Percentiles rank a stretch among this genome's conserved stretches.
phyloP scores from a whole-genome alignment of 2,888 invertebrate genomes.

The Tholera decimalis region DNA sequence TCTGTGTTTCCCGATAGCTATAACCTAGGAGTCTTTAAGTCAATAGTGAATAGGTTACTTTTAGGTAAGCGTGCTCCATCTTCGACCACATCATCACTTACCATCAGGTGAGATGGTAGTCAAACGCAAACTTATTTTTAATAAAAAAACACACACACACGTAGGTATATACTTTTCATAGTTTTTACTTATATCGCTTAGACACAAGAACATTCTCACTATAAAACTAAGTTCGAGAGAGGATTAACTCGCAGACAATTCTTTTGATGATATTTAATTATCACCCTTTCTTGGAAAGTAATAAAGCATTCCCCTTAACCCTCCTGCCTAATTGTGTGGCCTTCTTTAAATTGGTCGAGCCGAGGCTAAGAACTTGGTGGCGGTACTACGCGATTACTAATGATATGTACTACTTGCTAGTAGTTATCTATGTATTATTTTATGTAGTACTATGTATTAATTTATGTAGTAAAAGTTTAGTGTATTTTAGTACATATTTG shows the following conservation, averaged over 20 bases:
- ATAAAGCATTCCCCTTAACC: constrained; percentile 26
- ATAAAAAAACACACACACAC: too few species aligned
- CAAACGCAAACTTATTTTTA: too few species aligned
- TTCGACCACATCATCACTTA: too few species aligned
- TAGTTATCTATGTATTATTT: not conserved
- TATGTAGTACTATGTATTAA: not conserved
- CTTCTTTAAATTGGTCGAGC: constrained; percentile 47
- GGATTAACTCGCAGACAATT: not conserved
- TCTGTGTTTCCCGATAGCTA: too few species aligned
- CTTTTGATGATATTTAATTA: not conserved
- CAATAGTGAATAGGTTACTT: too few species aligned
- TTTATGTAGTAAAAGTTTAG: not conserved
- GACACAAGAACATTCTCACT: too few species aligned
- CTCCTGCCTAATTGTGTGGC: constrained; percentile 51
- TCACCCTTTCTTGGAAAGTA: not conserved
- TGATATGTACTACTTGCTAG: not conserved
- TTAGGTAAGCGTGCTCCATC: too few species aligned
- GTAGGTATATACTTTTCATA: too few species aligned
- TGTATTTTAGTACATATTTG: not conserved
- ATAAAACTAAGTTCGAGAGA: not conserved
- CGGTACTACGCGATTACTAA: constrained; percentile 15
- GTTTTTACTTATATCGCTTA: too few species aligned
- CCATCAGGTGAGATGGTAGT: too few species aligned
- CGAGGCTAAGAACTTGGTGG: constrained; percentile 13
- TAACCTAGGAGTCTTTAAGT: too few species aligned